Evolutionary conservation across 2,797 vertebrate genomes (phyloP).

Genomic region (Amniataba percoides): DNA sequence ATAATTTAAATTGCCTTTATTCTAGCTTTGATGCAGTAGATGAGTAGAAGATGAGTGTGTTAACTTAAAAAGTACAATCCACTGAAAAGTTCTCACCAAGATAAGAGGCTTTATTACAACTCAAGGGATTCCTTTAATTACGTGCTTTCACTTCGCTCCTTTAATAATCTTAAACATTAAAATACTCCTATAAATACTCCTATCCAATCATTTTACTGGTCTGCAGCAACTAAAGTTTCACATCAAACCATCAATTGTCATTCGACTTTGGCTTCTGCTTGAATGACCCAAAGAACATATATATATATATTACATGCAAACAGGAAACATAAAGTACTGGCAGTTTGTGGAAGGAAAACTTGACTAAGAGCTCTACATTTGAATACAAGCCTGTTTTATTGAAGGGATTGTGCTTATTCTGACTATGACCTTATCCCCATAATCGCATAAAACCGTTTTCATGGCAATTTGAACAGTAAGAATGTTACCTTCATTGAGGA

Average conservation of each 20-base stretch:
- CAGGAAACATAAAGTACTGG: neutral
- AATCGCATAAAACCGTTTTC: neutral
- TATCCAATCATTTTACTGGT: neutral
- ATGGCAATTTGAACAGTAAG: neutral
- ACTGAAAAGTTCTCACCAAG: neutral
- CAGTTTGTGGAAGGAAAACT: neutral
- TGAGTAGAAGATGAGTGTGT: neutral
- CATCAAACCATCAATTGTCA: constrained; percentile 10
- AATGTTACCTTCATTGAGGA: neutral
- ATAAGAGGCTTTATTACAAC: neutral
- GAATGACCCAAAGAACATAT: neutral
- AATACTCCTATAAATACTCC: constrained; percentile 13
- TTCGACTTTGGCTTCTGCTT: neutral
- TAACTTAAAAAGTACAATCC: neutral
- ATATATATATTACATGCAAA: too few species aligned
- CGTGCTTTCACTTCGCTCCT: neutral
- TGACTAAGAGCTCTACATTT: too few species aligned
- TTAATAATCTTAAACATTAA: neutral
- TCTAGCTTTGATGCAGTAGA: neutral
- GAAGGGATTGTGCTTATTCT: neutral
- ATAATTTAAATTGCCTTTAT: neutral
- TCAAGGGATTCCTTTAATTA: neutral
- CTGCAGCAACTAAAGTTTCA: neutral
- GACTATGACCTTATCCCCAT: neutral
- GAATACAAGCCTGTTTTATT: neutral